phyloP scores from a whole-genome alignment of 2,888 invertebrate genomes.

The Epinotia brunnichana region DNA sequence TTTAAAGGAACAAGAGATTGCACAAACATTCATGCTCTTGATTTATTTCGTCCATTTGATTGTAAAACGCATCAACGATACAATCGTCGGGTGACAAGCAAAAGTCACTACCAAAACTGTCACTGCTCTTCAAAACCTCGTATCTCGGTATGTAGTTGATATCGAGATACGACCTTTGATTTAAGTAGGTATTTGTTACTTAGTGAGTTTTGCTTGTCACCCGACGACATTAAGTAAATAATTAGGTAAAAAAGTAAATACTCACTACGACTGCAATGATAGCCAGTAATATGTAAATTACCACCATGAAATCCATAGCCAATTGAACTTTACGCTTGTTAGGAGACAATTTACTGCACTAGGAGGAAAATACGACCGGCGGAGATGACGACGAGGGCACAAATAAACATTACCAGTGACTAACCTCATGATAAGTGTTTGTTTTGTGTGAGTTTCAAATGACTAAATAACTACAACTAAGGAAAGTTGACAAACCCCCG shows the following conservation, averaged over 20 bases:
- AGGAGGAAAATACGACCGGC: conserved; percentile 6
- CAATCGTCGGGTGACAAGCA: no score
- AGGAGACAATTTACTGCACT: neutral
- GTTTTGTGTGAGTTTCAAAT: neutral
- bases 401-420: conserved; percentile 14
- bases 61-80: neutral
- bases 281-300: conserved; percentile 6
- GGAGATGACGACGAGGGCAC: neutral
- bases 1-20: no score
- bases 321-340: neutral
- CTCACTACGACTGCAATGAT: conserved; percentile 9
- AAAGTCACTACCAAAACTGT: no score
- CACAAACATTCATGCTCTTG: no score
- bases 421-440: neutral
- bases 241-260: neutral
- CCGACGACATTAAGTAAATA: neutral
- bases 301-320: conserved; percentile 21
- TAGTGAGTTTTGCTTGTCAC: no score
- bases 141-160: no score
- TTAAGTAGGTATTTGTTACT: no score
- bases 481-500: no score
- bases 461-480: no score
- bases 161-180: no score
- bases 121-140: no score
- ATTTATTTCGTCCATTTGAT: no score